Conservation (phyloP, 2,888 invertebrate species). For the Mesochorus sp. region DNA sequence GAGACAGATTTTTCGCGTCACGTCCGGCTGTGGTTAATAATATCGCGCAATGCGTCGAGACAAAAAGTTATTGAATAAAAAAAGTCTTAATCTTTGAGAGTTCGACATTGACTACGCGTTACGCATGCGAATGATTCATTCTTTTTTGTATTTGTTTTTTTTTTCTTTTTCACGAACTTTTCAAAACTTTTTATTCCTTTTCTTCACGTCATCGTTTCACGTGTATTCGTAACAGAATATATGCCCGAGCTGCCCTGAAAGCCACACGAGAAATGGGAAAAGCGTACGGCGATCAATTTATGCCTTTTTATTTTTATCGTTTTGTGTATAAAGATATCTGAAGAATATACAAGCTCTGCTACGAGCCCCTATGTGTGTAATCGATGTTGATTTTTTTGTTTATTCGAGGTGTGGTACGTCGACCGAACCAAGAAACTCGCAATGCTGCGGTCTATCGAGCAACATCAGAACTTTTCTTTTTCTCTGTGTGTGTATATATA, state of each 20-base stretch:
- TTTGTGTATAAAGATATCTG: conserved; percentile 13
- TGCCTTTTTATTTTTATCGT: neutral
- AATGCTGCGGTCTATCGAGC: neutral
- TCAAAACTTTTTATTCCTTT: neutral
- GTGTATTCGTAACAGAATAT: neutral
- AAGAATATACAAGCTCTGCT: conserved; percentile 3
- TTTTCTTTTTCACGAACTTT: no score
- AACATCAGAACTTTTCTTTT: conserved; percentile 36
- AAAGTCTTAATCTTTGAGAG: conserved; percentile 9
- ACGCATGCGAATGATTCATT: neutral
- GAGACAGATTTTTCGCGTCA: conserved; percentile 78
- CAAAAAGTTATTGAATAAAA: conserved; percentile 5
- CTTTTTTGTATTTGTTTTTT: no score
- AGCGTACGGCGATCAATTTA: conserved; percentile 30
- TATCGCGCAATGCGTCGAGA: conserved; percentile 4
- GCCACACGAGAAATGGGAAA: conserved; percentile 26
- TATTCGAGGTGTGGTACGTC: neutral
- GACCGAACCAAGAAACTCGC: conserved; percentile 22
- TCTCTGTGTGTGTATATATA: neutral
- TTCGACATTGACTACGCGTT: conserved; percentile 12
- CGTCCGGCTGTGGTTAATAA: conserved; percentile 70
- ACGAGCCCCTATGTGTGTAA: conserved; percentile 5
- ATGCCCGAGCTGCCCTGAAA: no score
- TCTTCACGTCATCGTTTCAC: neutral
- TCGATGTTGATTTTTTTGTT: neutral